Conservation (phyloP, 2,113 vertebrate genomes). For the Oncorhynchus kisutch region DNA sequence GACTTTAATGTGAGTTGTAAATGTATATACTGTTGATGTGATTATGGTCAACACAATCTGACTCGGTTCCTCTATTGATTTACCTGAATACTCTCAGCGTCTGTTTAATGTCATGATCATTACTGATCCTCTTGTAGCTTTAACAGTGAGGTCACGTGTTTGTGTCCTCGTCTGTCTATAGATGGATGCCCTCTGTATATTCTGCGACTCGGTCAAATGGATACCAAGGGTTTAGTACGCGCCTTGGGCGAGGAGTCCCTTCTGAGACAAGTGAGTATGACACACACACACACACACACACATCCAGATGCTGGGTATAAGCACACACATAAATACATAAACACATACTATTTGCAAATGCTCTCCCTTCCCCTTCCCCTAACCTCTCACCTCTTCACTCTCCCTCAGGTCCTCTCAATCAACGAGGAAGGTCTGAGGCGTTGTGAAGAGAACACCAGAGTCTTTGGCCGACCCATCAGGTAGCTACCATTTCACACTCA, state of each 20-base stretch:
- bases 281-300: too few species aligned
- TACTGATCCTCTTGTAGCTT: too few species aligned
- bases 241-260: constrained; percentile 90
- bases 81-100: too few species aligned
- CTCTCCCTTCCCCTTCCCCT: neutral
- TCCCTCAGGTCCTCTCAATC: constrained; percentile 86
- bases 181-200: constrained; percentile 92
- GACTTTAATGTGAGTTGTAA: too few species aligned
- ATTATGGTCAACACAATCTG: too few species aligned
- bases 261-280: constrained; percentile 85
- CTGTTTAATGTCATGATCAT: too few species aligned
- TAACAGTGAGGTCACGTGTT: neutral
- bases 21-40: too few species aligned
- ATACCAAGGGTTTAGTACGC: constrained; percentile 92
- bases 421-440: constrained; percentile 93
- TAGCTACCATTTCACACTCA: constrained; percentile 38
- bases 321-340: neutral
- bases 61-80: too few species aligned
- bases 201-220: constrained; percentile 93
- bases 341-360: neutral
- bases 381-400: neutral
- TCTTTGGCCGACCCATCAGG: constrained; percentile 94
- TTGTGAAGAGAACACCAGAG: constrained; percentile 92
- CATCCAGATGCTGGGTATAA: neutral
- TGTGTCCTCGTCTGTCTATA: constrained; percentile 48